Evolutionary conservation across 1,140 invertebrate species (phyloP), one percentile per base, ranked within the genome.

Genomic region (Palaemon carinicauda): DNA sequence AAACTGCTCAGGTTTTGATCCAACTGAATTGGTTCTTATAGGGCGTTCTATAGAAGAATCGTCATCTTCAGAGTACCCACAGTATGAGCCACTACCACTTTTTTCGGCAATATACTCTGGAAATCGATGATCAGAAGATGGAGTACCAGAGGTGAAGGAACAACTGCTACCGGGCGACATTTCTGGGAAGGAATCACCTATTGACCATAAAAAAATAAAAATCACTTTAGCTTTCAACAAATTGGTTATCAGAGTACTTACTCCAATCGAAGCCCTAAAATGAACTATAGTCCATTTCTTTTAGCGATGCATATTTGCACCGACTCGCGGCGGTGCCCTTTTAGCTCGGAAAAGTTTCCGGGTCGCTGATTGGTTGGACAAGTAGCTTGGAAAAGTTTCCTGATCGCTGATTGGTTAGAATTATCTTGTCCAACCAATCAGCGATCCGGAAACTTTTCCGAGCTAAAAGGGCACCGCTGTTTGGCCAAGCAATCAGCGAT

Each of bases 161-260:
- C 84, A 86, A 52, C 84, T 86, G 60, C 84, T 86, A 21, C 84
- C 84, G 17, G 84, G 84, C 14, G 84, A 86, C 84, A 86, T 86
- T 31, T 86, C 84, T 15, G 84, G 84, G 54, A 86, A 86, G 50
- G 84, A 86, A 24, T 86, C 84, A 80, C 77, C 84, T 86, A 78
- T 27, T 15, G 54, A 53, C 19, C 15, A 31, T 31, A 33, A 24
- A 31, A n/a, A 27, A 9, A 56, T 12, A 17, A 65, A 31, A 52
- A 51, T n/a, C 2, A 52, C 9, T 52, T 41, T 21, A 51, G 7
- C n/a, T 3, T 10, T 14, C 24, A 52, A 77, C 17, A 31, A 29
- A 75, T 14, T 75, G n/a, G n/a, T 17, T 12, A 27, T 75, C 31
- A 75, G 14, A 21, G 17, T 12, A 9, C 12, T 41, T 12, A 41